Conservation (phyloP, 1,140 invertebrate species). For the Heliconius melpomene region DNA sequence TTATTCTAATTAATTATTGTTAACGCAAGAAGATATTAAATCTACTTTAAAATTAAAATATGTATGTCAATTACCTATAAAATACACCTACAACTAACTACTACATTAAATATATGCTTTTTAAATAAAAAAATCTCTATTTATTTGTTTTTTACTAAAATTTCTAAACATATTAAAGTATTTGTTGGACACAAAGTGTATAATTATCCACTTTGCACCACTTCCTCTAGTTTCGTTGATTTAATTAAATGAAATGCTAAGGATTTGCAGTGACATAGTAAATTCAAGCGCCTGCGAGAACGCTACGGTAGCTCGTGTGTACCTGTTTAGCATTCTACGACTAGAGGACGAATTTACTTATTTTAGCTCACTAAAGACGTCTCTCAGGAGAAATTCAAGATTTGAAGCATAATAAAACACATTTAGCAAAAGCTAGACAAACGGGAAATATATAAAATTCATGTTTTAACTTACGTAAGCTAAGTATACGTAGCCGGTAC, state of each 20-base stretch:
- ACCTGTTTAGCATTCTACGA: constrained; percentile 11
- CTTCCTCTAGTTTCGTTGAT: background rate
- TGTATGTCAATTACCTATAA: no score
- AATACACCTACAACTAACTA: no score
- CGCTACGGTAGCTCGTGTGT: constrained; percentile 6
- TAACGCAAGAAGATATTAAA: no score
- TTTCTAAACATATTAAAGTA: no score
- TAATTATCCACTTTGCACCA: background rate
- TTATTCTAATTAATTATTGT: no score
- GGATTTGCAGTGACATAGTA: constrained; percentile 1
- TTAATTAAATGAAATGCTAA: constrained; percentile 13
- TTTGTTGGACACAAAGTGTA: no score
- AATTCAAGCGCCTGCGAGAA: background rate
- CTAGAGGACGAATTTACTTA: constrained; percentile 5
- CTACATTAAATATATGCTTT: no score
- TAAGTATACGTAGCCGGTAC: background rate
- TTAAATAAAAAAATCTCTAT: no score
- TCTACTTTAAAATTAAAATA: no score
- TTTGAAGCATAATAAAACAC: constrained; percentile 4
- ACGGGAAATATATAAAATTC: background rate
- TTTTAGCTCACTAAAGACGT: constrained; percentile 12
- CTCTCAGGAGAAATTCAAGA: constrained; percentile 5
- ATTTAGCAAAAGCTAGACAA: background rate
- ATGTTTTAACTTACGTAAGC: background rate
- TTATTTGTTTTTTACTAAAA: no score